Evolutionary conservation across 2,888 invertebrate genomes (phyloP).

Genomic region (Eledona agricola): DNA sequence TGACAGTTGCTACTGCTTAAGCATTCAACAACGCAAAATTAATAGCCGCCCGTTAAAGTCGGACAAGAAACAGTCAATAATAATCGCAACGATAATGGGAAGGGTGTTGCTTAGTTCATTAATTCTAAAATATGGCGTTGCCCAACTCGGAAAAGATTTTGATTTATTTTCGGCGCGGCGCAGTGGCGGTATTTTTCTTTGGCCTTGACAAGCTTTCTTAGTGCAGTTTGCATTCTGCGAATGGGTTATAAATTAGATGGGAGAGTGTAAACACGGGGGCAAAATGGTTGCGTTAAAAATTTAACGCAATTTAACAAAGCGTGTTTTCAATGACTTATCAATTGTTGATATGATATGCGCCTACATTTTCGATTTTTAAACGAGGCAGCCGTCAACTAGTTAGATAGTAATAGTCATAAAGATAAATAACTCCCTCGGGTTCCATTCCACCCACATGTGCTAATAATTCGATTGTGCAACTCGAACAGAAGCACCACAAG

Average conservation of each 20-base stretch:
- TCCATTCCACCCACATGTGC: slow-evolving; percentile 30
- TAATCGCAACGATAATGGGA: too few species aligned
- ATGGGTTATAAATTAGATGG: slow-evolving; percentile 8
- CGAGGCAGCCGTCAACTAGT: slow-evolving; percentile 13
- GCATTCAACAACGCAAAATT: slow-evolving; percentile 8
- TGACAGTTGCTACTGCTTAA: slow-evolving; percentile 8
- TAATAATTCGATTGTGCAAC: too few species aligned
- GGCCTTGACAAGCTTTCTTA: slow-evolving; percentile 19
- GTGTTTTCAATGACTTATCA: slow-evolving; percentile 22
- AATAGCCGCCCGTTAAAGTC: slow-evolving; percentile 7
- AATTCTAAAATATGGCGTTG: slow-evolving; percentile 11
- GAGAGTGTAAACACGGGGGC: slow-evolving; percentile 18
- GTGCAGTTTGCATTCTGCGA: slow-evolving; percentile 13
- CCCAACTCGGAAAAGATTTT: slow-evolving; percentile 7
- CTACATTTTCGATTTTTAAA: slow-evolving; percentile 20
- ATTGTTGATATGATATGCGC: slow-evolving; percentile 22
- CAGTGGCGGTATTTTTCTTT: slow-evolving; percentile 13
- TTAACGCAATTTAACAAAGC: slow-evolving; percentile 12
- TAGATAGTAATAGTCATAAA: slow-evolving; percentile 29
- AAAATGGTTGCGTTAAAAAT: slow-evolving; percentile 22
- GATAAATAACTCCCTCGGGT: slow-evolving; percentile 32
- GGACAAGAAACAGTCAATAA: too few species aligned
- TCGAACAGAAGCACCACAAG: too few species aligned
- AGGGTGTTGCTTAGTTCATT: too few species aligned
- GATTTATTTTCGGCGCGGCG: slow-evolving; percentile 14